These are phyloP conservation scores for Mus caroli DNA, from an alignment of 2,797 vertebrate species.

Conservation along the genomic window DNA sequence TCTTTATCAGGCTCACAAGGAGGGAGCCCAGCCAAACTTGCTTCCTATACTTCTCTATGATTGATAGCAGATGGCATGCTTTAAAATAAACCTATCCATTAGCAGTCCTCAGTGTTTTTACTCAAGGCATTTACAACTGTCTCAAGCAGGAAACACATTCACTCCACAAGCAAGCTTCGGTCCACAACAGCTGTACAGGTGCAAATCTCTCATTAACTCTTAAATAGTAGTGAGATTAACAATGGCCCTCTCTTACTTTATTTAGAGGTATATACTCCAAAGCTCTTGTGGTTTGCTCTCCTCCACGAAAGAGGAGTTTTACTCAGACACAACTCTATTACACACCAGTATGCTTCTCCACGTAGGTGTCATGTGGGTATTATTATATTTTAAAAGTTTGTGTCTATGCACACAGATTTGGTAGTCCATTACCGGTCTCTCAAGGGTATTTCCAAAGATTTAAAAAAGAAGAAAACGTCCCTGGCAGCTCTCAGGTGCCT, in stretches of 20 bases:
- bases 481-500: background rate
- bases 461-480: background rate
- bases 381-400: conserved; percentile 2
- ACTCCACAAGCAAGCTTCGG: conserved; percentile 85
- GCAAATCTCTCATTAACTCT: conserved; percentile 96
- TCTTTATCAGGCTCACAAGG: conserved; percentile 90
- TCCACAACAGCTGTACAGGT: conserved; percentile 93
- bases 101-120: conserved; percentile 94
- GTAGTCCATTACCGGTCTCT: background rate
- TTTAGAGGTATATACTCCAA: conserved; percentile 79
- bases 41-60: conserved; percentile 95
- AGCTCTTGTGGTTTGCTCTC: conserved; percentile 65
- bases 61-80: conserved; percentile 97
- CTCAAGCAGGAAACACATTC: conserved; percentile 90
- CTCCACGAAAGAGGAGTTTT: conserved; percentile 64
- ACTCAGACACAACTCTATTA: conserved; percentile 63
- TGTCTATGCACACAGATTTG: conserved; percentile 16
- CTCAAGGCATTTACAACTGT: conserved; percentile 94
- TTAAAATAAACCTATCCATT: conserved; percentile 99
- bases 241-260: conserved; percentile 83
- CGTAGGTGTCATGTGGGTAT: conserved; percentile 46
- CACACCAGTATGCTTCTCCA: background rate
- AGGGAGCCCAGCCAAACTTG: conserved; percentile 92
- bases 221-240: conserved; percentile 86
- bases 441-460: conserved; percentile 4